Evolutionary conservation across 2,113 vertebrate species (phyloP).

Genomic region (Bungarus multicinctus): DNA sequence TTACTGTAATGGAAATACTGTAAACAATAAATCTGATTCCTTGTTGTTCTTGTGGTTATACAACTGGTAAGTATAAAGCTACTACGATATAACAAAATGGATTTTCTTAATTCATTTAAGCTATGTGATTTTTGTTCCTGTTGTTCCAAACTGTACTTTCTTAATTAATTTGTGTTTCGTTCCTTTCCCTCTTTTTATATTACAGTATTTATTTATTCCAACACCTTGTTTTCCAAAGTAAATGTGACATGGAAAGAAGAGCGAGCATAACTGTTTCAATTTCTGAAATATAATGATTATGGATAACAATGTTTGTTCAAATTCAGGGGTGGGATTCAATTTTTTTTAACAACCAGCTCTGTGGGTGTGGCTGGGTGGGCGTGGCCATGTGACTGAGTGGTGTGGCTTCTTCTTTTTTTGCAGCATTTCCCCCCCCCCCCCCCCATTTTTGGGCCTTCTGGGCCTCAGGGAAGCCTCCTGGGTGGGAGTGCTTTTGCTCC

Average conservation of each 20-base stretch:
- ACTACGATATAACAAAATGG: conserved; percentile 6
- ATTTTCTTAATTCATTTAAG: conserved; percentile 45
- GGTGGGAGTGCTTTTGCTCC: too few relatives aligned
- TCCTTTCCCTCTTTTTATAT: not conserved
- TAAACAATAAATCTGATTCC: conserved; percentile 11
- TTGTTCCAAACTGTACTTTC: conserved; percentile 15
- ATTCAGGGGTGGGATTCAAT: too few relatives aligned
- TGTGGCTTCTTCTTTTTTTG: too few relatives aligned
- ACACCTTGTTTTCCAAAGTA: not conserved
- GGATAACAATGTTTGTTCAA: not conserved
- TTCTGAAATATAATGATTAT: not conserved
- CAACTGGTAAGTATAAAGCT: conserved; percentile 3
- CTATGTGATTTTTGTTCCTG: conserved; percentile 31
- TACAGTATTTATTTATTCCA: not conserved
- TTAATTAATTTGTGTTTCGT: not conserved
- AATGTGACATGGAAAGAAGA: not conserved
- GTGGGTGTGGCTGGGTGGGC: too few relatives aligned
- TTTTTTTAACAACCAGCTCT: too few relatives aligned
- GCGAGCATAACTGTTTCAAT: not conserved
- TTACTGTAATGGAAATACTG: conserved; percentile 1
- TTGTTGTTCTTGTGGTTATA: conserved; percentile 20
- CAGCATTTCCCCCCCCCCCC: too few relatives aligned
- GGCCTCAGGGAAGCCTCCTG: too few relatives aligned
- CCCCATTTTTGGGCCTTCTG: too few relatives aligned
- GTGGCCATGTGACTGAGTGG: too few relatives aligned